Base-by-base conservation (phyloP, 2,797 vertebrate genomes). In the Nannoperca obscura region DNA sequence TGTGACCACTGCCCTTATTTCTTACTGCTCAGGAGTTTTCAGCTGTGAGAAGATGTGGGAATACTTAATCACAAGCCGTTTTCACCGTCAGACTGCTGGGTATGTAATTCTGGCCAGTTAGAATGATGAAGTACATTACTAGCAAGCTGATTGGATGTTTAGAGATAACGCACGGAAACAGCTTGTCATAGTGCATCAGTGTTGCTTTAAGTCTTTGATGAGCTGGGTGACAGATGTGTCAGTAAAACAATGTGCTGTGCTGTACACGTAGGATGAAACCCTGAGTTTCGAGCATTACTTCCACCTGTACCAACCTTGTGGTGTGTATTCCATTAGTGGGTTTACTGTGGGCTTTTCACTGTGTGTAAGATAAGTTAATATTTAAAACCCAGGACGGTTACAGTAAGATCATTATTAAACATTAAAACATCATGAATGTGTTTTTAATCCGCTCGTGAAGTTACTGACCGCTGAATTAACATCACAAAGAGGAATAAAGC, bases 401-500 rank as follows among this genome's bases (percentile, higher is more conserved):
- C 38, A 42, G n/a, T 22, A 40, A 57, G 59, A 70, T 80, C 27
- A 20, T 75, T 71, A 71, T 66, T 49, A 49, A 78, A 80, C 55
- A 70, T 74, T 64, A 50, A 73, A 86, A 62, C 34, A 52, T 67
- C n/a, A 36, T 61, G 67, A 75, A 80, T 76, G 76, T 86, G 78
- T 71, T 47, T 47, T 47, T 47, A 7, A 47, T 19, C 73, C 53
- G 54, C 78, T 71, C 22, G 53, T 82, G 80, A 67, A 70, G 38
- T 60, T 14, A 63, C 46, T 68, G 70, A 81, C 69, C 81, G 61
- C 76, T 75, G 70, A 63, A 47, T 49, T n/a, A 76, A 62, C 19
- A 20, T 78, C 55, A 34, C 58, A 74, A 71, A 74, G 68, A 80
- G 27, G 79, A 90, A 89, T 82, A 89, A 89, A 90, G 61, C 22